phyloP scores from a whole-genome alignment of 1,140 invertebrate species.

The Lineus longissimus region DNA sequence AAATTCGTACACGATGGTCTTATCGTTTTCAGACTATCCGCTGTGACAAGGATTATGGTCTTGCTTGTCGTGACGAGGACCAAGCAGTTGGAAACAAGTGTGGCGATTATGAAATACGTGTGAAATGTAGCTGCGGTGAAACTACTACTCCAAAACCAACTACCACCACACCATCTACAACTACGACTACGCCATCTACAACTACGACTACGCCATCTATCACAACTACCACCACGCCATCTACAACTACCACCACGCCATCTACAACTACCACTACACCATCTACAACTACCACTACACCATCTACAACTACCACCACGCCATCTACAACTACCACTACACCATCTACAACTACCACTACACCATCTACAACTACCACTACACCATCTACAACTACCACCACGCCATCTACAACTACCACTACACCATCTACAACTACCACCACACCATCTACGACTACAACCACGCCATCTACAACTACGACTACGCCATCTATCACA shows the following conservation, averaged over 20 bases:
- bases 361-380: not conserved
- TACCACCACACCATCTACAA: constrained; percentile 2
- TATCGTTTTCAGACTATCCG: too few species aligned
- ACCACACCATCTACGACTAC: too few species aligned
- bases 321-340: not conserved
- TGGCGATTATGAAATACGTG: not conserved
- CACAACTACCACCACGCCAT: too few species aligned
- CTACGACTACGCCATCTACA: not conserved
- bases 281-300: constrained; percentile 32
- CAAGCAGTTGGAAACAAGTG: not conserved
- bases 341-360: not conserved
- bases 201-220: too few species aligned
- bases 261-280: constrained; percentile 25
- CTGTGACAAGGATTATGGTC: too few species aligned
- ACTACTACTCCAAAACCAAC: not conserved
- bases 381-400: not conserved
- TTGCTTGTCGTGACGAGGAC: too few species aligned
- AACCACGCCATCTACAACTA: too few species aligned
- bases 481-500: too few species aligned
- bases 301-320: not conserved
- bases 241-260: constrained; percentile 16
- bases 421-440: too few species aligned
- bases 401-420: not conserved
- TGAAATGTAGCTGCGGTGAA: not conserved
- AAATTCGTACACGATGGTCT: too few species aligned